Evolutionary conservation across 64 coral and sea anemone genomes (phyloP).

Genomic region (Hydrozoanthus tunicans): DNA sequence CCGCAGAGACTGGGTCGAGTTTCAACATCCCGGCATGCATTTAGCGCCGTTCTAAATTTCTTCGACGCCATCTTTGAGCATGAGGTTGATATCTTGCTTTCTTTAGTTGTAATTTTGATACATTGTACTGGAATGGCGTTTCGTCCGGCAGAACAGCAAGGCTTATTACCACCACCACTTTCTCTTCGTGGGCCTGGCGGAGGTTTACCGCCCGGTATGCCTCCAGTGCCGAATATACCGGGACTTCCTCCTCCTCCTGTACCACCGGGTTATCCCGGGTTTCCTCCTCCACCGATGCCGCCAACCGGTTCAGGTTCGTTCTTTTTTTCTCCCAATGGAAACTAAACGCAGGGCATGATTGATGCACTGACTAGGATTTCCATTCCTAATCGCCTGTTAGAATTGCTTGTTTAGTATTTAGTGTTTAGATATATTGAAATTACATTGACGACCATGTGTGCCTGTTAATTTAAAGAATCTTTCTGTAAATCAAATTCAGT

Average conservation of each 20-base stretch:
- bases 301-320: constrained; percentile 15
- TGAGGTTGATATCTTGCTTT: not conserved
- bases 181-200: constrained; percentile 41
- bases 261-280: constrained; percentile 45
- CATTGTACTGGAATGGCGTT: constrained; percentile 35
- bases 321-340: not conserved
- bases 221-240: constrained; percentile 53
- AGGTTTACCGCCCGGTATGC: constrained; percentile 48
- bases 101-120: constrained; percentile 8
- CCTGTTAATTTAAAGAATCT: too few relatives aligned
- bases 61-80: constrained; percentile 46
- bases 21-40: not conserved
- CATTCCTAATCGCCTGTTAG: too few relatives aligned
- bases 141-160: constrained; percentile 41
- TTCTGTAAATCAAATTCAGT: too few relatives aligned
- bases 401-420: not conserved
- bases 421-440: too few relatives aligned
- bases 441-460: too few relatives aligned
- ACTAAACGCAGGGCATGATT: not conserved
- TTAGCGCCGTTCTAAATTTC: not conserved
- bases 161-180: constrained; percentile 44
- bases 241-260: constrained; percentile 47
- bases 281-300: constrained; percentile 50
- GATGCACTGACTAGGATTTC: too few relatives aligned
- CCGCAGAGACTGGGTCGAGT: constrained; percentile 15